Evolutionary conservation across 2,888 invertebrate species (phyloP), one percentile per base, ranked within the genome.

Genomic region (Leptarthrus brevirostris): DNA sequence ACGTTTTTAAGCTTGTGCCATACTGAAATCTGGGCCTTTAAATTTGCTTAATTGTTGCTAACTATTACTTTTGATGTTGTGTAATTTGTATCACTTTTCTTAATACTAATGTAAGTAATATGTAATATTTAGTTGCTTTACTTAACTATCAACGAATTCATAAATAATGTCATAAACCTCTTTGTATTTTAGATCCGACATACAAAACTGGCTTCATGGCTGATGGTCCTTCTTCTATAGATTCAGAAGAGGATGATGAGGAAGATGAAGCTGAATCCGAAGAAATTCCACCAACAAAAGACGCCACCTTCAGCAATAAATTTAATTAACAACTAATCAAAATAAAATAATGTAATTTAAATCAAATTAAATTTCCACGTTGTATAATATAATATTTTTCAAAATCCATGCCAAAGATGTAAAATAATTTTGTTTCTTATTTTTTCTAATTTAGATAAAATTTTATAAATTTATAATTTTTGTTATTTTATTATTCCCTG

Each of bases 171-270:
- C 3, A 30, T 30, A 30, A 30, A 30, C 4, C 30, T 30, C 30
- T 30, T 30, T 40, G 3, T 44, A 8, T 64, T 78, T 76, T 79
- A 83, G 83, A 80, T 79, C 80, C 79, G 74, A 80, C 78, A 20
- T 82, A 75, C 75, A 79, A 80, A 69, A 76, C 79, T 22, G 79
- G 78, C 30, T 80, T 78, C 72, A 80, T 79, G 77, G 79, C 77
- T 3, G 79, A 79, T 76, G 79, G 79, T 74, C 79, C 81, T 34
- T 75, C 74, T 47, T 75, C 74, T 24, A 76, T 77, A 24, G 75
- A 76, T 52, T 75, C 75, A 44, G 78, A 78, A 44, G 76, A 36
- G 24, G 74, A 77, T 49, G 78, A 78, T n/a, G 76, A 78, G 24
- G 64, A 49, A 10, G 44, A 49, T 2, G 30, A n/a, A 74, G 44